Evolutionary conservation across 2,113 vertebrate species (phyloP).

Genomic region (Heliornis fulica): DNA sequence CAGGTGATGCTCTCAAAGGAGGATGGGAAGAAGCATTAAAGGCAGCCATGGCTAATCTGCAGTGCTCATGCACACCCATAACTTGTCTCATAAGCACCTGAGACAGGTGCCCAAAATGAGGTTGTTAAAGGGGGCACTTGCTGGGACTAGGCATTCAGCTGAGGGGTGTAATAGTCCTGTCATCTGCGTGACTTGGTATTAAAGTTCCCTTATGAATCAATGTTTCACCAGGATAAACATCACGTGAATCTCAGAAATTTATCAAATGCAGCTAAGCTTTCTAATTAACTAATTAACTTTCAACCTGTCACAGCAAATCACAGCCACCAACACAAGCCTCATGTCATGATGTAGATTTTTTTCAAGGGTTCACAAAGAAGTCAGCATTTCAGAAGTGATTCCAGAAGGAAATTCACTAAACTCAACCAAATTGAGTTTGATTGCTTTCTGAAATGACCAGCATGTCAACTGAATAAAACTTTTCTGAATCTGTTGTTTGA

Average conservation of each 20-base stretch:
- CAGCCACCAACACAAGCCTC: background rate
- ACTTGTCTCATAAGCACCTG: background rate
- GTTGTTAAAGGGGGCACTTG: background rate
- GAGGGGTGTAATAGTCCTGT: background rate
- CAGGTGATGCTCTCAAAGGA: background rate
- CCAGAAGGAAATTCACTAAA: background rate
- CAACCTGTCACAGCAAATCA: background rate
- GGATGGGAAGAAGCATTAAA: background rate
- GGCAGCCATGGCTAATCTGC: background rate
- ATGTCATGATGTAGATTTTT: background rate
- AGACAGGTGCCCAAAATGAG: background rate
- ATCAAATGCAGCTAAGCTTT: background rate
- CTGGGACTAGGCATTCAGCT: background rate
- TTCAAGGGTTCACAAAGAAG: background rate
- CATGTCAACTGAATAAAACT: background rate
- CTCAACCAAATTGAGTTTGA: background rate
- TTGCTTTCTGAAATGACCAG: background rate
- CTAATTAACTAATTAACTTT: conserved; percentile 9
- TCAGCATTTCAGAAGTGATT: conserved; percentile 2
- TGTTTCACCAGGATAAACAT: background rate
- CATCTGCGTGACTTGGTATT: background rate
- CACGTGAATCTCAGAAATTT: background rate
- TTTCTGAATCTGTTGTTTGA: background rate
- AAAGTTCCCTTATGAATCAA: background rate
- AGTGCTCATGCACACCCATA: background rate